phyloP scores from a whole-genome alignment of 2,888 invertebrate species.

The Tineola bisselliella region DNA sequence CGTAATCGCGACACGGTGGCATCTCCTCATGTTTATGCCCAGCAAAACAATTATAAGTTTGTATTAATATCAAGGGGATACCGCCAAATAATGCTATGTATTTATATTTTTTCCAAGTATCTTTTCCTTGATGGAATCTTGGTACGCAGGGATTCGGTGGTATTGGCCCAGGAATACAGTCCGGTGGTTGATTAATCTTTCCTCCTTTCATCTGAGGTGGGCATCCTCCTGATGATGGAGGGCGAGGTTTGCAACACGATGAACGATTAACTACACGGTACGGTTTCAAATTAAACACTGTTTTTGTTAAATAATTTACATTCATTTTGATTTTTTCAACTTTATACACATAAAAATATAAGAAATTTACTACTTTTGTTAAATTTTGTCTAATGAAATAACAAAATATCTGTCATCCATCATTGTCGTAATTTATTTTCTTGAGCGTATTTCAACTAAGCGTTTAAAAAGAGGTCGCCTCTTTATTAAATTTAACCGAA shows the following conservation, averaged over 20 bases:
- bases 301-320: neutral
- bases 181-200: constrained; percentile 29
- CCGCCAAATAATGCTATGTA: constrained; percentile 34
- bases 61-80: constrained; percentile 39
- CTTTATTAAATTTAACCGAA: too few relatives aligned
- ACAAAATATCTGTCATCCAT: too few relatives aligned
- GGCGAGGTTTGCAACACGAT: constrained; percentile 33
- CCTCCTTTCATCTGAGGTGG: constrained; percentile 27
- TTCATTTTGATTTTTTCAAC: neutral
- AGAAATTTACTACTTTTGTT: too few relatives aligned
- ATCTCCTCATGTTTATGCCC: constrained; percentile 29
- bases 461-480: too few relatives aligned
- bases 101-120: constrained; percentile 38
- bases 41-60: constrained; percentile 25
- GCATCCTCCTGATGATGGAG: constrained; percentile 29
- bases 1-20: constrained; percentile 65
- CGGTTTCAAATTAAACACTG: neutral
- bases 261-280: constrained; percentile 21
- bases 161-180: constrained; percentile 31
- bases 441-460: too few relatives aligned
- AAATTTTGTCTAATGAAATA: too few relatives aligned
- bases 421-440: too few relatives aligned
- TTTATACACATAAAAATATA: too few relatives aligned
- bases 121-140: constrained; percentile 31
- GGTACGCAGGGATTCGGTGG: constrained; percentile 41